Conservation (phyloP, 2,888 invertebrate species). For the Dicranocentrus wangi region DNA sequence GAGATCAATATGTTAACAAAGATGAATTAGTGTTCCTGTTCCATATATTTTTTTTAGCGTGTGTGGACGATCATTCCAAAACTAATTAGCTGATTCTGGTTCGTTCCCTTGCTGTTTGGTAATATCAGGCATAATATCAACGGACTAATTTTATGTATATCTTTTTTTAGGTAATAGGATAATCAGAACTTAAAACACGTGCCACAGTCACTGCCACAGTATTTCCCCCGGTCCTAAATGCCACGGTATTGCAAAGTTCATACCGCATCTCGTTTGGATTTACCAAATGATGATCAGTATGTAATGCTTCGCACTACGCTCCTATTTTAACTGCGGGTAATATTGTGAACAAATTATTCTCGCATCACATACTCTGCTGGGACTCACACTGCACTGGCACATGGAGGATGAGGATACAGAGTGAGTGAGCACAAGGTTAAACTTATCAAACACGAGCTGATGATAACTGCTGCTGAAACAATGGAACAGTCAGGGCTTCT, state of each 20-base stretch:
- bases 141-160: no score
- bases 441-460: conserved; percentile 22
- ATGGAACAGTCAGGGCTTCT: conserved; percentile 22
- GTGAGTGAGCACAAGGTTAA: conserved; percentile 45
- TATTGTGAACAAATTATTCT: no score
- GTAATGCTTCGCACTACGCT: neutral
- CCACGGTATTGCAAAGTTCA: neutral
- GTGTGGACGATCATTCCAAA: no score
- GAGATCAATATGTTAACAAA: neutral
- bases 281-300: neutral
- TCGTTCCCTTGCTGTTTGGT: no score
- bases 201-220: neutral
- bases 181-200: conserved; percentile 6
- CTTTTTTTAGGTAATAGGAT: conserved; percentile 31
- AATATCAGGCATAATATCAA: neutral
- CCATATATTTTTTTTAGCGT: neutral
- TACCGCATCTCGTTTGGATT: conserved; percentile 6
- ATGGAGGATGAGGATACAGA: neutral
- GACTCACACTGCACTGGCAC: neutral
- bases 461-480: conserved; percentile 51
- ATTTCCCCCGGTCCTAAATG: neutral
- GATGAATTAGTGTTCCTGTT: neutral
- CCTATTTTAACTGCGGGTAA: neutral
- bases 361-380: neutral
- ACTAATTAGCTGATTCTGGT: no score